Evolutionary conservation across 1,140 invertebrate genomes (phyloP).

Genomic region (Zaprionus inermis): DNA sequence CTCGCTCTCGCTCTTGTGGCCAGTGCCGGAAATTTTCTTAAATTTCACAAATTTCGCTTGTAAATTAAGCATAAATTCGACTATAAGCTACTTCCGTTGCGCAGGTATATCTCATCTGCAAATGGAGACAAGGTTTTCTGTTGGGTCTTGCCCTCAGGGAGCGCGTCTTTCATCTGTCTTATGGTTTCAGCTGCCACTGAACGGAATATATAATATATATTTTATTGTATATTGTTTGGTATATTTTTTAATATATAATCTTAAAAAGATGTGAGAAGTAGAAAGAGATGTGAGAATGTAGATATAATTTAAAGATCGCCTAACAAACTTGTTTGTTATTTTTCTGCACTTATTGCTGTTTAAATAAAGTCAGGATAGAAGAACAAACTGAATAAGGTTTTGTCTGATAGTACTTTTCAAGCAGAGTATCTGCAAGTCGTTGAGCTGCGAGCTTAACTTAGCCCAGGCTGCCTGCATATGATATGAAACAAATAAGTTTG

Average conservation of each 20-base stretch:
- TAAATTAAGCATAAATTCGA: constrained; percentile 74
- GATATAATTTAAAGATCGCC: too few species aligned
- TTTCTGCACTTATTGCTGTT: neutral
- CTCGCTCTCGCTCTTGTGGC: constrained; percentile 39
- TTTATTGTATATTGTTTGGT: constrained; percentile 11
- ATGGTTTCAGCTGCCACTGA: neutral
- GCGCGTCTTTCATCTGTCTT: constrained; percentile 31
- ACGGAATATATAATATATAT: too few species aligned
- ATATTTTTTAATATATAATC: constrained; percentile 1
- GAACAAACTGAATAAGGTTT: too few species aligned
- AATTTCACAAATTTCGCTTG: constrained; percentile 57
- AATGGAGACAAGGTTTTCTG: constrained; percentile 2
- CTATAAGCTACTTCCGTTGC: constrained; percentile 18
- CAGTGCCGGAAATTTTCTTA: constrained; percentile 59
- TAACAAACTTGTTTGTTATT: too few species aligned
- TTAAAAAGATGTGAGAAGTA: too few species aligned
- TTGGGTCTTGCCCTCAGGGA: constrained; percentile 9
- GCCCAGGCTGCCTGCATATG: constrained; percentile 39
- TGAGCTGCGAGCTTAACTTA: neutral
- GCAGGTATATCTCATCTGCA: constrained; percentile 3
- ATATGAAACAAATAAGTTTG: constrained; percentile 59
- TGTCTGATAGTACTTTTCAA: neutral
- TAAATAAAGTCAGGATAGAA: too few species aligned
- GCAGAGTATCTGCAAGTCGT: constrained; percentile 3
- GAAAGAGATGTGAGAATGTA: too few species aligned